phyloP scores from a whole-genome alignment of 1,140 invertebrate genomes.

The Neocloeon triangulifer region DNA sequence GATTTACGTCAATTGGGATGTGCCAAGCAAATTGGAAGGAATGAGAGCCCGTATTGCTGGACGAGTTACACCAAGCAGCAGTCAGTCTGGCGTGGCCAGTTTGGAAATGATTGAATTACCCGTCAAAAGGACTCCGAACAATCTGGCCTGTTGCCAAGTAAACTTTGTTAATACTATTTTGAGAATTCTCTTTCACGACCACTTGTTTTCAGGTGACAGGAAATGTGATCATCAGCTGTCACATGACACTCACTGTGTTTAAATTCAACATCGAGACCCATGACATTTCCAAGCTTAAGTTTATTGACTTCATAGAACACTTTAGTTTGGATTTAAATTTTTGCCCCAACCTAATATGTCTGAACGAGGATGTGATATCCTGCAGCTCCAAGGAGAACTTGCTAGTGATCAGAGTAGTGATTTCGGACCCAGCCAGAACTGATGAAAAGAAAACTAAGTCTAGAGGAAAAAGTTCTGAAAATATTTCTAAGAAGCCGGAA shows the following conservation, averaged over 20 bases:
- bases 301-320: constrained; percentile 36
- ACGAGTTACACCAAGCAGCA: constrained; percentile 34
- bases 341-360: constrained; percentile 20
- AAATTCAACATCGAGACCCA: constrained; percentile 32
- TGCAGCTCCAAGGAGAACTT: constrained; percentile 21
- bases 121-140: constrained; percentile 24
- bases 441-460: no score
- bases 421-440: constrained; percentile 19
- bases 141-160: constrained; percentile 34
- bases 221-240: constrained; percentile 29
- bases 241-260: constrained; percentile 26
- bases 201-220: constrained; percentile 23
- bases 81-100: constrained; percentile 17
- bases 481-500: no score
- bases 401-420: constrained; percentile 19
- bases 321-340: constrained; percentile 25
- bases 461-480: no score
- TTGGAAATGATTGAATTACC: constrained; percentile 47
- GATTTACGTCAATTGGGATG: constrained; percentile 38
- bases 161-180: constrained; percentile 7
- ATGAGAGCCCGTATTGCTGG: constrained; percentile 46
- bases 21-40: constrained; percentile 22
- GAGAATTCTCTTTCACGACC: constrained; percentile 7
- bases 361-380: constrained; percentile 33
- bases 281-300: constrained; percentile 33